Evolutionary conservation across 2,888 invertebrate genomes (phyloP), one percentile per base, ranked within the genome.

Genomic region (Mesoligia furuncula): DNA sequence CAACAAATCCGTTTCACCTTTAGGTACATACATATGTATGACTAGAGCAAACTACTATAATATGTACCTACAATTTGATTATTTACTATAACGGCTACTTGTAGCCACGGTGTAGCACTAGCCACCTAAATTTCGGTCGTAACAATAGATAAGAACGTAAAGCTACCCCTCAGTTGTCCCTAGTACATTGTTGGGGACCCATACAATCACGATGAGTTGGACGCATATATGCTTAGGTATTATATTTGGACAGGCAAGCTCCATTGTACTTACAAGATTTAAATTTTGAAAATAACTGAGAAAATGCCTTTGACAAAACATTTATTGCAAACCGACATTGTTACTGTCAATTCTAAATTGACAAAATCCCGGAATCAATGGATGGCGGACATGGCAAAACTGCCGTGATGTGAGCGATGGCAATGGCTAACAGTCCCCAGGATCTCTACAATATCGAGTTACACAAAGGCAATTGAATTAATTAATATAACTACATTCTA

Each of bases 211-310:
- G 36, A 17, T 27, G 9, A n/a, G 54, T 66, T 64, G 31, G 20
- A 67, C 15, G 31, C 17, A 51, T 66, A 51, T 73, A n/a, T 48
- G n/a, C 20, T 80, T 36, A 80, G 73, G 80, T 31, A 80, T 51
- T 31, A 57, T 71, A 39, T 78, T 70, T 79, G 72, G 39, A 65
- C 39, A 79, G 31, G 48, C 64, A 48, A 65, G 31, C 67, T n/a
- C 45, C 61, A 31, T 64, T 70, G 48, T 78, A 39, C 67, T 13
- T 20, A 45, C 8, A 31, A 27, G 8, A 13, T 61, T 54, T 20
- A 36, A 36, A 64, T 54, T 54, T 68, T 31, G 27, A 6, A 39
- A 77, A 27, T 24, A 13, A 66, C 57, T 78, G 36, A 36, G 17
- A 59, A 36, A 73, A 80, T 27, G 27, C 3, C 27, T 66, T 73